Base-by-base conservation (phyloP, 2,888 invertebrate species). In the Ochlodes sylvanus region DNA sequence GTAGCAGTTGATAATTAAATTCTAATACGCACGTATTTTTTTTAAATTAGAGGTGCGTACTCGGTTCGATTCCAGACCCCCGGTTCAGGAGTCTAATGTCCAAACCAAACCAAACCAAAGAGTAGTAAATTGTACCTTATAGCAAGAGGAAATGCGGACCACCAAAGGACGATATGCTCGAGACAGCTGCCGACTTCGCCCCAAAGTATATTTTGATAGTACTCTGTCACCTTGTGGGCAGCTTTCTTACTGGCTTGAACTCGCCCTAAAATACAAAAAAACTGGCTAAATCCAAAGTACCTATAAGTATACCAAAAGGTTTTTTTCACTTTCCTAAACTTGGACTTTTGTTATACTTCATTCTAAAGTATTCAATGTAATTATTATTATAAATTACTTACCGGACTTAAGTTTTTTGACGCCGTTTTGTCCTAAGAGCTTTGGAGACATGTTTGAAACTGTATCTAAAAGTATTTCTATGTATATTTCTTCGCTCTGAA, bases 121-220 rank as follows among this genome's bases (percentile, higher is more conserved):
- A 27, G 5, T 27, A 27, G 27, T 27, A 44, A 10, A 63, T 34
- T 32, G 44, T 58, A 94, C 89, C 94, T 94, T 68, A 95, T 94
- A 14, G 96, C 95, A 54, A 97, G 87, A 0, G 97, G 96, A 72
- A 95, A 95, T 12, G 95, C 92, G 1, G 96, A 96, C 97, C 97
- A 97, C 98, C 97, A 98, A 0, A 98, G 90, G 21, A 97, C 94
- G 19, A 97, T 95, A 78, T 98, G 97, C 80, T 97, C 97, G 61
- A 97, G 90, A 77, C 95, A 96, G 70, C 96, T 95, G 1, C 97
- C 97, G 1, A 97, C 96, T 79, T 97, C 96, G 0, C 96, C 96
- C 97, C 97, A 98, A 34, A 97, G 88, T 65, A 96, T 94, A 80
- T 96, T 95, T 77, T 96, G 96, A 79, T 96, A 96, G 80, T 96